Base-by-base conservation (phyloP, 2,888 invertebrate species). In the Troides aeacus region DNA sequence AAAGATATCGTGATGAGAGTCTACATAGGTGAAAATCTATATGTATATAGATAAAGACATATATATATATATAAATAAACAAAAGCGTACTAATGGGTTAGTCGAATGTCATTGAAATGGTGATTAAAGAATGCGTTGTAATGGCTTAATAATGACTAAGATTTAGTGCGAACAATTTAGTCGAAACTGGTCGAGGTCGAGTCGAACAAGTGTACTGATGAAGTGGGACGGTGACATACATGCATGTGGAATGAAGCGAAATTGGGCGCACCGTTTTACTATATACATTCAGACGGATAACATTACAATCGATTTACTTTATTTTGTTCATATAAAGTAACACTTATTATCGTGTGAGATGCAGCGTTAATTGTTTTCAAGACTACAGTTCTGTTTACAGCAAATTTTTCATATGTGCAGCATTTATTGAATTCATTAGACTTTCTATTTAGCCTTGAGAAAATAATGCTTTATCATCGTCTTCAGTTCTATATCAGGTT, bases 161-260 rank as follows among this genome's bases (percentile, higher is more conserved):
- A 61, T 69, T 65, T 61, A 64, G 59, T 69, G 21, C 36, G 36
- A 58, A 62, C 18, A 65, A 62, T 46, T 69, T 42, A 23, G 30
- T 30, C 23, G 46, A 62, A 65, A 69, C 69, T 73, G 85, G 88
- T 89, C 81, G 80, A 75, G 77, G 84, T 85, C 82, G 84, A 86
- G 85, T 83, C 80, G 81, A 79, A 82, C 87, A 85, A 87, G 86
- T 88, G 84, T 75, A 74, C 72, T 72, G 66, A 70, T 62, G 62
- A 79, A 77, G 74, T 77, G 73, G 85, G 79, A 76, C 85, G 74
- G 30, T 75, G 86, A 75, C 88, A 84, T 72, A 86, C 81, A 82
- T 81, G 68, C 61, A 61, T 68, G 60, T 36, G 56, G 66, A 57
- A 64, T 61, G 62, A 62, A 39, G 64, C 66, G 66, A 70, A 65